These are phyloP conservation scores for Sinelater perroti DNA, from an alignment of 2,888 invertebrate genomes.

Conservation along the genomic window DNA sequence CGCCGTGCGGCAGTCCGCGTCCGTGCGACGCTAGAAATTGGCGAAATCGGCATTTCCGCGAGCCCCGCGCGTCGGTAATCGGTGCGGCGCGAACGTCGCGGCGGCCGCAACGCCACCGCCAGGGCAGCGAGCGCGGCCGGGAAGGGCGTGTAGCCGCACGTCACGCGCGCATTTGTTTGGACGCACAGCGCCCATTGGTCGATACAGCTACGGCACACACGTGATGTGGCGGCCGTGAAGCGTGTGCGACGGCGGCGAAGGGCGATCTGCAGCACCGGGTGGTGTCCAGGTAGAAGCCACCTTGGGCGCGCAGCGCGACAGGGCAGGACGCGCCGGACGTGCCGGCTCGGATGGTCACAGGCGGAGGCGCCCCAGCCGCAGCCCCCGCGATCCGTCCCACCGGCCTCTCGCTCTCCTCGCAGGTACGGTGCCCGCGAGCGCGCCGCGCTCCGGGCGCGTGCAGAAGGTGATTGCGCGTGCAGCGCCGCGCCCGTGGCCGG, in stretches of 20 bases:
- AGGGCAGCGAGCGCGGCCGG: slow-evolving; percentile 26
- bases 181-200: slow-evolving; percentile 60
- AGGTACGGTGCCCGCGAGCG: no score
- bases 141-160: slow-evolving; percentile 53
- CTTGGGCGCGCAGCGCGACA: slow-evolving; percentile 15
- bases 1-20: slow-evolving; percentile 13
- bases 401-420: slow-evolving; percentile 35
- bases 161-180: slow-evolving; percentile 57
- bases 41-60: no score
- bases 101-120: no score
- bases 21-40: slow-evolving; percentile 22
- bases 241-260: slow-evolving; percentile 60
- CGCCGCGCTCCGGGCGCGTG: no score
- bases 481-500: no score
- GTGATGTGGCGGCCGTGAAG: slow-evolving; percentile 48
- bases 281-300: slow-evolving; percentile 51
- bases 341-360: slow-evolving; percentile 28
- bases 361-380: slow-evolving; percentile 26
- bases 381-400: slow-evolving; percentile 27
- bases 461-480: no score
- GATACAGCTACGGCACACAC: slow-evolving; percentile 56
- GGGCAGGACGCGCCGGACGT: slow-evolving; percentile 9
- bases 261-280: slow-evolving; percentile 54
- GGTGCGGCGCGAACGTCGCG: no score
- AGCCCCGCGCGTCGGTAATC: background rate